These are phyloP conservation scores for Oryzias celebensis DNA, from an alignment of 2,113 vertebrate species.

Conservation along the genomic window DNA sequence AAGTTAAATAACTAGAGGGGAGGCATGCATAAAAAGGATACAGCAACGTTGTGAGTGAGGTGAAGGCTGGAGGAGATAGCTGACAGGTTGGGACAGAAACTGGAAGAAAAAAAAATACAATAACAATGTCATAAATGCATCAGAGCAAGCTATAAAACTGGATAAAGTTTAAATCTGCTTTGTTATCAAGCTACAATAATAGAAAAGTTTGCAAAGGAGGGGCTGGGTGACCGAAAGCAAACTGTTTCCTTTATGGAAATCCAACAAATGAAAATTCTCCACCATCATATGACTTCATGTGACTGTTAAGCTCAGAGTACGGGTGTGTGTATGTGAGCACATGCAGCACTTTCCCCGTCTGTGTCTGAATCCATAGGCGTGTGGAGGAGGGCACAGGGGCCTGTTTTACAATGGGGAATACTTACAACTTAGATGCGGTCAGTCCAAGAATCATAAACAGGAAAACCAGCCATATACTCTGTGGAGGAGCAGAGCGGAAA, in stretches of 20 bases:
- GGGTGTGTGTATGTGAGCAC: neutral
- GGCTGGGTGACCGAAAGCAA: slow-evolving; percentile 15
- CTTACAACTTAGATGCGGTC: slow-evolving; percentile 73
- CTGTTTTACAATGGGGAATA: slow-evolving; percentile 6
- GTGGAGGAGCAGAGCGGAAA: slow-evolving; percentile 26
- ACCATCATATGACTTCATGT: slow-evolving; percentile 42
- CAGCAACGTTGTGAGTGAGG: slow-evolving; percentile 94
- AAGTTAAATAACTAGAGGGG: neutral
- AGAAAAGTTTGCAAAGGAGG: neutral
- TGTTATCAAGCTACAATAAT: neutral
- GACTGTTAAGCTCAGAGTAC: slow-evolving; percentile 16
- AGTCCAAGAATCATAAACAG: slow-evolving; percentile 71
- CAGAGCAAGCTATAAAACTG: no score
- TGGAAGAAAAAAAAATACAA: slow-evolving; percentile 45
- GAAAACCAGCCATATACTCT: slow-evolving; percentile 69
- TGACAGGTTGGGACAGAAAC: slow-evolving; percentile 95
- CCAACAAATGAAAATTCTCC: slow-evolving; percentile 11
- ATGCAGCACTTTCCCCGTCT: neutral
- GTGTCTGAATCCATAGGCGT: neutral
- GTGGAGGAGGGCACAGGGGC: neutral
- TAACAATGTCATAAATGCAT: no score
- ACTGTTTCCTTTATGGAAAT: slow-evolving; percentile 25
- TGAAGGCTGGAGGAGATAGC: slow-evolving; percentile 87
- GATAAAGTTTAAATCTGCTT: neutral
- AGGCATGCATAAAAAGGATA: slow-evolving; percentile 82